phyloP scores from a whole-genome alignment of 2,113 vertebrate species.

The Xiphophorus couchianus region DNA sequence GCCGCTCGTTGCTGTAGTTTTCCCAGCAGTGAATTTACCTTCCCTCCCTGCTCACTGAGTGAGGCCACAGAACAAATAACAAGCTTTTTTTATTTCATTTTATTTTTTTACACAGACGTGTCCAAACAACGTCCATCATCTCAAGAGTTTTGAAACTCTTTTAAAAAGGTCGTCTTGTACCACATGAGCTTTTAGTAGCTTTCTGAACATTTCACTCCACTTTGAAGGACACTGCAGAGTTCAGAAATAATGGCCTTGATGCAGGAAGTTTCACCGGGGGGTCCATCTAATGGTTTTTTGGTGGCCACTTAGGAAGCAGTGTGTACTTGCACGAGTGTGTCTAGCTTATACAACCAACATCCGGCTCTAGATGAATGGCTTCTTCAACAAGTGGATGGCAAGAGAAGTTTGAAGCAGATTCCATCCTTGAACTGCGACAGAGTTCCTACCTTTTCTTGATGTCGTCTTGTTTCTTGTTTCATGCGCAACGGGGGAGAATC shows the following conservation, averaged over 20 bases:
- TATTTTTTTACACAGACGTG: not conserved
- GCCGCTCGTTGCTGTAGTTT: no score
- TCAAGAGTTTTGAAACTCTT: not conserved
- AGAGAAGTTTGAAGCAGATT: not conserved
- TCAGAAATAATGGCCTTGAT: slow-evolving; percentile 25
- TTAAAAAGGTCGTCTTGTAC: not conserved
- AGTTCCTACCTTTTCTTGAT: not conserved
- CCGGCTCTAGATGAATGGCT: not conserved
- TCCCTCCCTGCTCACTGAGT: no score
- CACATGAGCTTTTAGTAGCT: not conserved
- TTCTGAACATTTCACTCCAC: slow-evolving; percentile 7
- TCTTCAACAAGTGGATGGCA: not conserved
- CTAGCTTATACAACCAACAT: not conserved
- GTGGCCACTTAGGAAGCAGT: not conserved
- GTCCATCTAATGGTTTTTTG: not conserved
- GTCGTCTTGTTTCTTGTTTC: not conserved
- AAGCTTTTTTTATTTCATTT: no score
- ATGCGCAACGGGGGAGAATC: not conserved
- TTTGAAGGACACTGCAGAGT: not conserved
- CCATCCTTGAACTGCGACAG: not conserved
- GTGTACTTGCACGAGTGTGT: not conserved
- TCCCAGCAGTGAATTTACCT: no score
- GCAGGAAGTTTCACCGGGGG: not conserved
- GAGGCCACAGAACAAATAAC: no score
- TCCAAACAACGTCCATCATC: not conserved